Conservation (phyloP, 2,113 vertebrate genomes). For the Cyrtonyx montezumae region DNA sequence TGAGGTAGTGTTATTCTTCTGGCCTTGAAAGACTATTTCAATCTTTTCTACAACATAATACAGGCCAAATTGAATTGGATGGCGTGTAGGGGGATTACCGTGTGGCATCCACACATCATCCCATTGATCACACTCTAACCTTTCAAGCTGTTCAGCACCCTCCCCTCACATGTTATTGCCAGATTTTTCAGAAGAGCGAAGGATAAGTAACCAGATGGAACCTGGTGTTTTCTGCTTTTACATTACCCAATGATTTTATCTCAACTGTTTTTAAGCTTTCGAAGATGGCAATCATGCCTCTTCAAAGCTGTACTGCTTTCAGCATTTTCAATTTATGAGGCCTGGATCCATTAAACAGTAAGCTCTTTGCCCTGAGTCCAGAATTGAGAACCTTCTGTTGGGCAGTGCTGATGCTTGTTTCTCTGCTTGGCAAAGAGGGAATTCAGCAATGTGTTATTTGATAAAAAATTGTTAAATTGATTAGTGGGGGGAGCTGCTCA, state of each 20-base stretch:
- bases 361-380: not conserved
- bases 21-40: conserved; percentile 50
- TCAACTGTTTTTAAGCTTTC: not conserved
- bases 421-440: not conserved
- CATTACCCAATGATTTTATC: conserved; percentile 15
- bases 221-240: conserved; percentile 1
- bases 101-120: not conserved
- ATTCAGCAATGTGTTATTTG: not conserved
- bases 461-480: not conserved
- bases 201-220: conserved; percentile 34
- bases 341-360: not conserved
- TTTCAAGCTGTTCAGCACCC: conserved; percentile 51
- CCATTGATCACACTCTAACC: conserved; percentile 38
- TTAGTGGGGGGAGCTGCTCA: not conserved
- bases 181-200: not conserved
- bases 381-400: rapidly evolving
- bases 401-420: not conserved
- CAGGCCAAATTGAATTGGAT: conserved; percentile 28
- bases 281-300: not conserved
- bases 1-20: conserved; percentile 42
- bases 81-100: not conserved
- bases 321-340: not conserved
- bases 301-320: not conserved
- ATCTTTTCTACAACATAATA: not conserved
- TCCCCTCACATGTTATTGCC: not conserved